These are phyloP conservation scores for Potamilus streckersoni DNA, from an alignment of 1,140 invertebrate genomes.

Conservation along the genomic window DNA sequence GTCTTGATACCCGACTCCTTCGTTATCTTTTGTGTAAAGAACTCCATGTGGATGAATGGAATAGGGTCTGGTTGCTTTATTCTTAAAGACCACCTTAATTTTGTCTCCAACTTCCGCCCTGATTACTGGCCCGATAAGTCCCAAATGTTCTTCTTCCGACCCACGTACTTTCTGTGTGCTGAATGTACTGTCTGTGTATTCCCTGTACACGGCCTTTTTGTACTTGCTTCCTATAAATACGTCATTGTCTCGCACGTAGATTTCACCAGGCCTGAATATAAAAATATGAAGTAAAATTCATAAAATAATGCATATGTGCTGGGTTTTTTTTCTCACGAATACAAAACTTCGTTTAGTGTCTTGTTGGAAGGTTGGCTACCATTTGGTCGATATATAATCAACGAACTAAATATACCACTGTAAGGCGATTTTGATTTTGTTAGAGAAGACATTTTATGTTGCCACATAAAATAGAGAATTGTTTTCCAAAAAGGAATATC, in stretches of 20 bases:
- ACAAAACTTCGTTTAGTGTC: too few relatives aligned
- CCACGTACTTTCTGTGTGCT: conserved; percentile 15
- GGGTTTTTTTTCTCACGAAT: too few relatives aligned
- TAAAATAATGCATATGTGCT: too few relatives aligned
- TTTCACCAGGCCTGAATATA: conserved; percentile 32
- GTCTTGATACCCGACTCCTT: conserved; percentile 34
- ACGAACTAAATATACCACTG: too few relatives aligned
- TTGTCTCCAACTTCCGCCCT: conserved; percentile 53
- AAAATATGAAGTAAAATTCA: background rate
- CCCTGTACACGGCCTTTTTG: conserved; percentile 54
- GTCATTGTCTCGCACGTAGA: conserved; percentile 34
- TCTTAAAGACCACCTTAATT: conserved; percentile 43
- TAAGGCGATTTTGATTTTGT: too few relatives aligned
- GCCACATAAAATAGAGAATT: too few relatives aligned
- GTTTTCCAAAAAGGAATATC: too few relatives aligned
- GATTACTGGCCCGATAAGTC: conserved; percentile 54
- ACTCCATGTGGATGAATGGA: conserved; percentile 45
- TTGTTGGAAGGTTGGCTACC: too few relatives aligned
- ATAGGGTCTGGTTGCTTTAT: conserved; percentile 34
- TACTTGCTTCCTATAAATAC: conserved; percentile 44
- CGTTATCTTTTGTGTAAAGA: conserved; percentile 30
- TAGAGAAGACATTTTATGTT: too few relatives aligned
- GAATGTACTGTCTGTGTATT: conserved; percentile 56
- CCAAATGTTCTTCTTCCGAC: conserved; percentile 43
- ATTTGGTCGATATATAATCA: too few relatives aligned